Conservation (phyloP, 2,888 invertebrate genomes). For the Phaonia tiefii region DNA sequence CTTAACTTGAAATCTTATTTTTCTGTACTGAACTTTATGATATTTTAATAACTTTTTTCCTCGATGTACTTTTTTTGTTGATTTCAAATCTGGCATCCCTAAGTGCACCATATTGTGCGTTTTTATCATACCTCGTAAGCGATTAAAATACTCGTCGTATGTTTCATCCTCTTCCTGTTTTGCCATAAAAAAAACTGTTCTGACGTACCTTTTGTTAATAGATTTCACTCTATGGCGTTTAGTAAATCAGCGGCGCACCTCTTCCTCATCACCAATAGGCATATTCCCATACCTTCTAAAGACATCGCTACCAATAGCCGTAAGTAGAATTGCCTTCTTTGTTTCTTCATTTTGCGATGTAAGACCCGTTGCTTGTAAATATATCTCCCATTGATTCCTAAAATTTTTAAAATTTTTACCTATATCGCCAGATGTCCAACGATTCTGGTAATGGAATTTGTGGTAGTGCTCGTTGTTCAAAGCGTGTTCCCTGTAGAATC, state of each 20-base stretch:
- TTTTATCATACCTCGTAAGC: no score
- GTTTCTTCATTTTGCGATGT: constrained; percentile 22
- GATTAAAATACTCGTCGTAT: no score
- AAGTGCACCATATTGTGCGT: no score
- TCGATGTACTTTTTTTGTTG: no score
- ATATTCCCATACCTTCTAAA: constrained; percentile 31
- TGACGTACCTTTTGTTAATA: constrained; percentile 29
- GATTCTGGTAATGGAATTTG: no score
- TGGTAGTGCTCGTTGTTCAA: no score
- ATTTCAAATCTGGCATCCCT: no score
- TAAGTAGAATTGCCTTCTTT: constrained; percentile 33
- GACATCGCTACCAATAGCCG: constrained; percentile 26
- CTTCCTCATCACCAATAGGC: constrained; percentile 23
- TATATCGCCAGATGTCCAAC: constrained; percentile 25
- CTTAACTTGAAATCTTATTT: no score
- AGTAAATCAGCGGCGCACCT: not conserved
- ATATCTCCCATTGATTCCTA: constrained; percentile 22
- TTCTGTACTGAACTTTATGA: no score
- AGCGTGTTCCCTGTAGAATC: no score
- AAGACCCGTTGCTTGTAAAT: constrained; percentile 15
- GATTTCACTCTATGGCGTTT: constrained; percentile 19
- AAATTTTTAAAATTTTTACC: constrained; percentile 8
- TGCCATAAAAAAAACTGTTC: constrained; percentile 31
- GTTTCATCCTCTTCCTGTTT: no score
- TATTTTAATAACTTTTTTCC: no score